Evolutionary conservation across 2,113 vertebrate species (phyloP).

Genomic region (Silurus asotus): DNA sequence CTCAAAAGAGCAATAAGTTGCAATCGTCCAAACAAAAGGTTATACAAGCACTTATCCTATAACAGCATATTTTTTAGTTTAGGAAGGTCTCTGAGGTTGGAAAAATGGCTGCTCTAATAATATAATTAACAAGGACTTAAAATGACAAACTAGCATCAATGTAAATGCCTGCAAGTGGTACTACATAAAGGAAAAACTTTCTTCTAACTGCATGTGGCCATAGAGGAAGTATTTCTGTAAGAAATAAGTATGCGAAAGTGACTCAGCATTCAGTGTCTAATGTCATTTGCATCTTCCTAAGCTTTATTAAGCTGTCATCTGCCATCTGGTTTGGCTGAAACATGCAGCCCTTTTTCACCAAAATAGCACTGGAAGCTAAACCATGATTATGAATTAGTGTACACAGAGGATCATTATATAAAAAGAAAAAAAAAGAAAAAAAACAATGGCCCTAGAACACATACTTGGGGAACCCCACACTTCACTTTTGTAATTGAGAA

Average conservation of each 20-base stretch:
- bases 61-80: neutral
- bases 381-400: neutral
- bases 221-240: neutral
- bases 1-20: neutral
- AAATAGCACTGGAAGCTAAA: neutral
- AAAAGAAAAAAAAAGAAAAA: neutral
- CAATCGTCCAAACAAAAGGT: neutral
- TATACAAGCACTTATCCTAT: neutral
- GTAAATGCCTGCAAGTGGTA: neutral
- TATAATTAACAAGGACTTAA: neutral
- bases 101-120: too few species aligned
- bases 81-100: neutral
- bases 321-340: neutral
- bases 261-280: neutral
- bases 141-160: neutral
- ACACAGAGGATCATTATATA: neutral
- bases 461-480: neutral
- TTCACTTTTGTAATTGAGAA: neutral
- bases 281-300: neutral
- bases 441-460: neutral
- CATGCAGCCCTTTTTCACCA: neutral
- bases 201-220: neutral
- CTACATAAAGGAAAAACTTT: neutral
- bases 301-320: neutral
- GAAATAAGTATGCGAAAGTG: neutral